Evolutionary conservation across 1,140 invertebrate species (phyloP).

Genomic region (Neocloeon triangulifer): DNA sequence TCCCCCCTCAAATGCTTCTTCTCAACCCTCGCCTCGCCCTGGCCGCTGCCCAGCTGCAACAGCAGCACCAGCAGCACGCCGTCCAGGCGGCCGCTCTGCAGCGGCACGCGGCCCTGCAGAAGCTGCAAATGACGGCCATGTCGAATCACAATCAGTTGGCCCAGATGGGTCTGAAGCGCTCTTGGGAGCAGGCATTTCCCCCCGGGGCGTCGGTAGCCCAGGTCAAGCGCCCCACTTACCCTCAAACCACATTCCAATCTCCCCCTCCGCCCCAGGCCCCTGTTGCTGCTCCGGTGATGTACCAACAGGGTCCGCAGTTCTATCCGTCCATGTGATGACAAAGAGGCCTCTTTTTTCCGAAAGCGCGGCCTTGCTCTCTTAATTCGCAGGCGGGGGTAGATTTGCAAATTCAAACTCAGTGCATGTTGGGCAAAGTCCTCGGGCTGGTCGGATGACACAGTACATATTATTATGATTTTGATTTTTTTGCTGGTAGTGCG

Average conservation of each 20-base stretch:
- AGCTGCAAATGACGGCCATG: constrained; percentile 8
- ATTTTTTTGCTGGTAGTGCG: too few relatives aligned
- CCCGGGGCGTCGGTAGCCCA: constrained; percentile 11
- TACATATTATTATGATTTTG: too few relatives aligned
- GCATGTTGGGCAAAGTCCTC: too few relatives aligned
- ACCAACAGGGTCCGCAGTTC: constrained; percentile 4
- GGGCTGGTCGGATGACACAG: too few relatives aligned
- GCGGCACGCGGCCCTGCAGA: background rate
- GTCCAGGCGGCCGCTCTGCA: background rate
- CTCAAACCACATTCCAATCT: background rate
- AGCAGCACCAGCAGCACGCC: constrained; percentile 2
- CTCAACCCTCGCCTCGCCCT: too few relatives aligned
- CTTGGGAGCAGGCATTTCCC: constrained; percentile 18
- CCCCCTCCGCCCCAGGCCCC: constrained; percentile 1
- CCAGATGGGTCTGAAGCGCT: constrained; percentile 19
- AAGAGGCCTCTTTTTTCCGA: too few relatives aligned
- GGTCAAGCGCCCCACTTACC: constrained; percentile 10
- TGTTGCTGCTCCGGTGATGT: constrained; percentile 1
- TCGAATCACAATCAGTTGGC: too few relatives aligned
- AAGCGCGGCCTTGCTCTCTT: background rate
- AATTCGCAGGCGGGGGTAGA: too few relatives aligned
- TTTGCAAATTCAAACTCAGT: too few relatives aligned
- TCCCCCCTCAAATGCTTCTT: constrained; percentile 19
- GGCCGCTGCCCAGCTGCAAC: constrained; percentile 15
- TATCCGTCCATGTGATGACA: constrained; percentile 7